These are phyloP conservation scores for Portevinia maculata DNA, from an alignment of 2,888 invertebrate species.

Conservation along the genomic window DNA sequence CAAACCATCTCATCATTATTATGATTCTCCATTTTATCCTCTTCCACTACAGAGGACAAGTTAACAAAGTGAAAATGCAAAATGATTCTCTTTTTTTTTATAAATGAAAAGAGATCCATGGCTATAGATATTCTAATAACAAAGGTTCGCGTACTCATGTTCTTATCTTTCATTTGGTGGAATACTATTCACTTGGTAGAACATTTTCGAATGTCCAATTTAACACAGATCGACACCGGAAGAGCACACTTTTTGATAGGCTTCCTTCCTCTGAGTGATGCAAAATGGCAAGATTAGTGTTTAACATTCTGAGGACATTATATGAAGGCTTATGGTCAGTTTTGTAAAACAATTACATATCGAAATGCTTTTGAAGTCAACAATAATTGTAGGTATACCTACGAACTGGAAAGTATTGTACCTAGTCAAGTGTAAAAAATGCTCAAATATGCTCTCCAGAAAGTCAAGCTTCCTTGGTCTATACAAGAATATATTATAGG, in stretches of 20 bases:
- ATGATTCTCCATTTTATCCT: conserved; percentile 59
- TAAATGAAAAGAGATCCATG: conserved; percentile 58
- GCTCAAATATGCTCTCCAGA: too few species aligned
- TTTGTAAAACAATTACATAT: too few species aligned
- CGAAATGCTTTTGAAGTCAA: too few species aligned
- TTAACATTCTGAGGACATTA: too few species aligned
- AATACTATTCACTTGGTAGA: conserved; percentile 22
- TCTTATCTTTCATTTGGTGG: conserved; percentile 55
- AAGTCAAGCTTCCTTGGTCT: too few species aligned
- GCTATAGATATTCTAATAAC: conserved; percentile 50
- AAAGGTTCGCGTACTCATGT: conserved; percentile 47
- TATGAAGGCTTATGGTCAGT: too few species aligned
- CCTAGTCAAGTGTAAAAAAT: too few species aligned
- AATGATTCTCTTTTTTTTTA: conserved; percentile 60
- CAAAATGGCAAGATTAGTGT: too few species aligned
- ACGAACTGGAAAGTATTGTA: too few species aligned
- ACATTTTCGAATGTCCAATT: conserved; percentile 32
- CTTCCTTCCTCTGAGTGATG: background rate
- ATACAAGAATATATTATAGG: too few species aligned
- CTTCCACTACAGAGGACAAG: conserved; percentile 71
- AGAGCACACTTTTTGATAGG: conserved; percentile 36
- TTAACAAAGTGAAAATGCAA: conserved; percentile 75
- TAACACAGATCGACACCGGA: conserved; percentile 26
- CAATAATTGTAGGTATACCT: too few species aligned
- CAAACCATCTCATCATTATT: conserved; percentile 59